These are phyloP conservation scores for Phrynocephalus vlangalii DNA, from an alignment of 2,797 vertebrate genomes.

Conservation along the genomic window DNA sequence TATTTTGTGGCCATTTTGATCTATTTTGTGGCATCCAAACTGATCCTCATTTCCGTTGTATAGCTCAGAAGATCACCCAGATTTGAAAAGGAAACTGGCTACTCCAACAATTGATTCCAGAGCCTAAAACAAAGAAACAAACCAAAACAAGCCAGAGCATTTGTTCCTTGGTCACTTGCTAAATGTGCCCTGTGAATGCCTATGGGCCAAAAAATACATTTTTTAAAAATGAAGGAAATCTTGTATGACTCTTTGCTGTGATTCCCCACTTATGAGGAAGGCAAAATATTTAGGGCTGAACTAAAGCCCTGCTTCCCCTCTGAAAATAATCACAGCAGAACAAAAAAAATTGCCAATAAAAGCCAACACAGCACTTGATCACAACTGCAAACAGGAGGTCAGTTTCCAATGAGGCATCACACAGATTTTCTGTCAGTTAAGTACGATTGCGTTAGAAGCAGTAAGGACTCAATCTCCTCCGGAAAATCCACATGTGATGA, in stretches of 20 bases:
- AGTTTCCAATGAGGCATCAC: background rate
- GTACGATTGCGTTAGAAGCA: background rate
- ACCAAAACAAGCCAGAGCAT: background rate
- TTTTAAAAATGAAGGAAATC: no score
- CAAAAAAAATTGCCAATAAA: background rate
- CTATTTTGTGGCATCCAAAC: no score
- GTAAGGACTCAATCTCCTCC: background rate
- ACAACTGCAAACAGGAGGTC: background rate
- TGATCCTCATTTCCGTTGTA: background rate
- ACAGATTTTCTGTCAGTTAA: background rate
- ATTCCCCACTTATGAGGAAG: no score
- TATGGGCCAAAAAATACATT: background rate
- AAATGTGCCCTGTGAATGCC: background rate
- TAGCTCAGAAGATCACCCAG: background rate
- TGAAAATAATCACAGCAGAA: background rate
- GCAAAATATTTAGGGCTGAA: no score
- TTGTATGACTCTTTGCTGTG: no score
- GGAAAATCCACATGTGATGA: background rate
- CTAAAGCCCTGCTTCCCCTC: no score
- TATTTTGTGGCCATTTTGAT: no score
- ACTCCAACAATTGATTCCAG: no score
- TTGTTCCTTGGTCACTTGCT: background rate
- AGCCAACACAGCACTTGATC: background rate
- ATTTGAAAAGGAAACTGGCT: background rate
- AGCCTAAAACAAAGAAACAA: background rate